Evolutionary conservation across 23 tunicate genomes (phyloP).

Genomic region (Halocynthia roretzi): DNA sequence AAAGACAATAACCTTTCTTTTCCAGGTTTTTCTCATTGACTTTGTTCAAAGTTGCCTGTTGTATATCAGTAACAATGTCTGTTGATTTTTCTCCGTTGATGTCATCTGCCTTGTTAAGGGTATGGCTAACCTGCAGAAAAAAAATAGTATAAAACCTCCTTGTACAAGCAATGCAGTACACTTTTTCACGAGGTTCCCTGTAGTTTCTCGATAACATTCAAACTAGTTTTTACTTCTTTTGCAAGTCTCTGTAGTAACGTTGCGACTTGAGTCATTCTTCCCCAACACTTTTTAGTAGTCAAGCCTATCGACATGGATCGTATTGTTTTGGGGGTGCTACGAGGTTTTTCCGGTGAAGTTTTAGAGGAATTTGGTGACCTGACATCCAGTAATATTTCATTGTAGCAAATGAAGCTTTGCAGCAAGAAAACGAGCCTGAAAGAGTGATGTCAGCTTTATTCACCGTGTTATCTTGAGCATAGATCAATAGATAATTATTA

Average conservation of each 20-base stretch:
- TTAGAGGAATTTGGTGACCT: neutral
- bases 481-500: neutral
- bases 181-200: no score
- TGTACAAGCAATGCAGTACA: no score
- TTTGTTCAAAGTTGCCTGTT: no score
- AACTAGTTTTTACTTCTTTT: constrained; percentile 27
- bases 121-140: no score
- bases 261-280: constrained; percentile 65
- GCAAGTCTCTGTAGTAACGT: constrained; percentile 56
- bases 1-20: no score
- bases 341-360: neutral
- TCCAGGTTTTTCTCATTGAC: no score
- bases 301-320: constrained; percentile 76
- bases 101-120: no score
- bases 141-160: no score
- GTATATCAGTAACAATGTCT: no score
- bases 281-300: constrained; percentile 74
- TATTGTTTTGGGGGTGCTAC: neutral
- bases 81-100: no score
- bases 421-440: constrained; percentile 57
- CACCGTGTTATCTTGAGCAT: no score
- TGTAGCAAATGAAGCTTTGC: constrained; percentile 70
- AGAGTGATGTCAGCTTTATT: neutral
- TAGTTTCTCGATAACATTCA: no score
- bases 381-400: constrained; percentile 48